Evolutionary conservation across 2,888 invertebrate genomes (phyloP).

Genomic region (Cantharis rustica): DNA sequence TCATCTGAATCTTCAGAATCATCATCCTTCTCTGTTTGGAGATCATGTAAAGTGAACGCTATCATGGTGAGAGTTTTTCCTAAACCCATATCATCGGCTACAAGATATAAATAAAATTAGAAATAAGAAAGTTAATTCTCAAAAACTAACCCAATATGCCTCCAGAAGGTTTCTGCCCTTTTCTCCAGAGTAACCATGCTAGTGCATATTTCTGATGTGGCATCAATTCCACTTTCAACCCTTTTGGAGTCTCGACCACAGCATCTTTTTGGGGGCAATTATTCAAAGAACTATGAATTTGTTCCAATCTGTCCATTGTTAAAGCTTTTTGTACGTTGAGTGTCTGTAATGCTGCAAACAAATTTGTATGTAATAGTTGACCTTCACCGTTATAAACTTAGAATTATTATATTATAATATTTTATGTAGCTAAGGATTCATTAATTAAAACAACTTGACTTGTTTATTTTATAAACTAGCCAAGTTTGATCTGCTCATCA

Average conservation of each 20-base stretch:
- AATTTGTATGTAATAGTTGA: not conserved
- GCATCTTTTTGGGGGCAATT: conserved; percentile 68
- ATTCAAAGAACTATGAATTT: conserved; percentile 71
- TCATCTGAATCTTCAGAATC: conserved; percentile 43
- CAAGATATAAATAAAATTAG: conserved; percentile 22
- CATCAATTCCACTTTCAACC: conserved; percentile 72
- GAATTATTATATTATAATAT: no score
- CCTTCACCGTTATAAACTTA: no score
- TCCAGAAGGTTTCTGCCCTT: conserved; percentile 81
- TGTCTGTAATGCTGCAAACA: conserved; percentile 65
- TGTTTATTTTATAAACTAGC: no score
- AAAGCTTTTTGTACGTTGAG: conserved; percentile 70
- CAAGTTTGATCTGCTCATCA: no score
- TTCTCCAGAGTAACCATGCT: conserved; percentile 89
- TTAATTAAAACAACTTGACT: no score
- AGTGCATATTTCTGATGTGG: conserved; percentile 85
- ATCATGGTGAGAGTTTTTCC: conserved; percentile 87
- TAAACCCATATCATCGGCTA: conserved; percentile 81
- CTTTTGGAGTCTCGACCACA: conserved; percentile 64
- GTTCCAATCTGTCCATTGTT: conserved; percentile 73
- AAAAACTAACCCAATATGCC: conserved; percentile 75
- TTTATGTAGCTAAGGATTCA: no score
- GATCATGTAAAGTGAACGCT: conserved; percentile 67
- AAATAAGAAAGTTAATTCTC: not conserved
- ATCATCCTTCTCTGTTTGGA: conserved; percentile 54